Evolutionary conservation across 2,113 vertebrate species (phyloP).

Genomic region (Pampusana beccarii): DNA sequence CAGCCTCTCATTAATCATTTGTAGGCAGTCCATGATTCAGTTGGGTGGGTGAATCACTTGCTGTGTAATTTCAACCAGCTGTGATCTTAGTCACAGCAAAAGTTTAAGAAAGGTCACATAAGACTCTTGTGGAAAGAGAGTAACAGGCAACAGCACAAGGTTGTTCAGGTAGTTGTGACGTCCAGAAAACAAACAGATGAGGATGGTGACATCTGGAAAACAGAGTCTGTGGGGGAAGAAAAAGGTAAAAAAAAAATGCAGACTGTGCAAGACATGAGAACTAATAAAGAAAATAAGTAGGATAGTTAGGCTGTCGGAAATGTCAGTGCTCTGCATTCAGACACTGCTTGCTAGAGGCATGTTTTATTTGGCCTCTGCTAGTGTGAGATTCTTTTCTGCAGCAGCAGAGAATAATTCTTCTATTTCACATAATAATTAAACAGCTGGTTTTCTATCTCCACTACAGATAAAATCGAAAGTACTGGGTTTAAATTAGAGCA

Average conservation of each 20-base stretch:
- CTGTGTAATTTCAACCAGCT: conserved; percentile 16
- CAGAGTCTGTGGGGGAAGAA: background rate
- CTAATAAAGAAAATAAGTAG: background rate
- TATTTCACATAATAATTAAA: background rate
- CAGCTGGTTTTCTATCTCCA: background rate
- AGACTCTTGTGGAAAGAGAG: background rate
- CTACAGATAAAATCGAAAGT: background rate
- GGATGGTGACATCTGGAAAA: background rate
- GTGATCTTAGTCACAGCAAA: conserved; percentile 20
- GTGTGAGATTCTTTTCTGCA: background rate
- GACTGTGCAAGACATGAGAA: background rate
- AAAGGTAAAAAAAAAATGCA: background rate
- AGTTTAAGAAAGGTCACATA: background rate
- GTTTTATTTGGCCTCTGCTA: background rate
- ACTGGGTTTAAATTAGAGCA: background rate
- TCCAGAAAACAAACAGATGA: background rate
- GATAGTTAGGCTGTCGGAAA: background rate
- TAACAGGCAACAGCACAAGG: background rate
- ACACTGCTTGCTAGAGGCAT: background rate
- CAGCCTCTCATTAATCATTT: conserved; percentile 26
- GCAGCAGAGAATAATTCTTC: background rate
- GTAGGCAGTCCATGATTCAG: conserved; percentile 39
- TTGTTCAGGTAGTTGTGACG: background rate
- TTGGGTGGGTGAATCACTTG: background rate
- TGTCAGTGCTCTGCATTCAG: background rate